Evolutionary conservation across 2,113 vertebrate genomes (phyloP).

Genomic region (Leptocoma aspasia): DNA sequence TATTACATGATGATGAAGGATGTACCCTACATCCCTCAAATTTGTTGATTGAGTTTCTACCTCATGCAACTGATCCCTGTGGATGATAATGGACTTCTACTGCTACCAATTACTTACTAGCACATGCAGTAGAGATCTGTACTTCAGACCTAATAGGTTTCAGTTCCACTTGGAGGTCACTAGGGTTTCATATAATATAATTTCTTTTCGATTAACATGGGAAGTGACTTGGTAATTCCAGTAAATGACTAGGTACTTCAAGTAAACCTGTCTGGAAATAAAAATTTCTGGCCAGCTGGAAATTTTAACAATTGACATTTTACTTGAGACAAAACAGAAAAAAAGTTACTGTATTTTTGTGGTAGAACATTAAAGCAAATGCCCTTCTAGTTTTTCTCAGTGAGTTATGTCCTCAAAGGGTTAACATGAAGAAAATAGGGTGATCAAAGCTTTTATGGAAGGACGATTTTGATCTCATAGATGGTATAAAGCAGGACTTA

Average conservation of each 20-base stretch:
- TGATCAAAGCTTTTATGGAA: background rate
- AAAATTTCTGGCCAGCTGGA: background rate
- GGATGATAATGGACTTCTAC: background rate
- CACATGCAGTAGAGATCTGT: background rate
- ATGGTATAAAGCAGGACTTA: background rate
- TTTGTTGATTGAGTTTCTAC: constrained; percentile 5
- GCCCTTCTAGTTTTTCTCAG: background rate
- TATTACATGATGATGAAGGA: background rate
- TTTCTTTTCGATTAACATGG: background rate
- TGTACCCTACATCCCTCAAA: background rate
- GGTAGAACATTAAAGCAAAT: background rate
- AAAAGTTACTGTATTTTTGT: background rate
- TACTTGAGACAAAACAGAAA: background rate
- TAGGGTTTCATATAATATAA: background rate
- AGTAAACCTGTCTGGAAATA: background rate
- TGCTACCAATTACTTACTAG: constrained; percentile 24
- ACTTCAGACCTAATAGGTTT: constrained; percentile 25
- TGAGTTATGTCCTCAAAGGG: background rate
- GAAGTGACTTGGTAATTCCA: constrained; percentile 19
- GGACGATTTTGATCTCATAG: background rate
- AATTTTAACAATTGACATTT: background rate
- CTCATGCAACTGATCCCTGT: background rate
- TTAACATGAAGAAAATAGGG: background rate
- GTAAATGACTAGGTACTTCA: background rate
- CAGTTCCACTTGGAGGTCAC: constrained; percentile 35